Conservation (phyloP, 2,888 invertebrate species). For the Anticlea derivata region DNA sequence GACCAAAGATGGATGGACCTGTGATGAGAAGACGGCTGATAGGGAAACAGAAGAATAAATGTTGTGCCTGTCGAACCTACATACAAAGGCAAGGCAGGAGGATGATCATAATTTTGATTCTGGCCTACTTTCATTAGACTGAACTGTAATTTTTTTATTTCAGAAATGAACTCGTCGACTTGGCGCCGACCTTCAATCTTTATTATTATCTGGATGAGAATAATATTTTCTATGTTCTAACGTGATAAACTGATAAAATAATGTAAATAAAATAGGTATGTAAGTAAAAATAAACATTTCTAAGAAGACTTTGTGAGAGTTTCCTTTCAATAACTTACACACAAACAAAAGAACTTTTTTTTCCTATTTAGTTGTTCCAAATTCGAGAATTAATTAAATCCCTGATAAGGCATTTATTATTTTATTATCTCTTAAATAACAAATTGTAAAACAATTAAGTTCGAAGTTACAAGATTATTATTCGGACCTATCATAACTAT, state of each 20-base stretch:
- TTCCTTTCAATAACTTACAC: too few species aligned
- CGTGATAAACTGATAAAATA: conserved; percentile 35
- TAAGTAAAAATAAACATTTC: conserved; percentile 16
- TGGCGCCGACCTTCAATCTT: conserved; percentile 44
- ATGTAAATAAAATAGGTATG: conserved; percentile 38
- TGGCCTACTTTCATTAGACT: too few species aligned
- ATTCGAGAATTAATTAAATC: not conserved
- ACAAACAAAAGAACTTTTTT: too few species aligned
- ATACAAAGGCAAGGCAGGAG: too few species aligned
- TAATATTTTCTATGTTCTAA: conserved; percentile 43
- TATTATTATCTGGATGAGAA: conserved; percentile 38
- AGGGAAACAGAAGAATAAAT: too few species aligned
- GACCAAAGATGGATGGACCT: too few species aligned
- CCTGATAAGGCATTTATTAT: conserved; percentile 35
- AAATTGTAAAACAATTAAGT: conserved; percentile 41
- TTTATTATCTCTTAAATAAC: conserved; percentile 46
- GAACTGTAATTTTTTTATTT: conserved; percentile 38
- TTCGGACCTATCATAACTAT: conserved; percentile 4
- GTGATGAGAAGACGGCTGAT: too few species aligned
- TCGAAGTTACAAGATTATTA: conserved; percentile 22
- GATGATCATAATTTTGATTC: too few species aligned
- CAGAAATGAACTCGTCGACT: conserved; percentile 63
- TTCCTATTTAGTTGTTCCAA: not conserved
- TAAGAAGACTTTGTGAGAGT: not conserved
- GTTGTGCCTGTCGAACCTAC: too few species aligned